Evolutionary conservation across 35 echinoderm and acorn worm genomes (phyloP).

Genomic region (Heliocidaris tuberculata): DNA sequence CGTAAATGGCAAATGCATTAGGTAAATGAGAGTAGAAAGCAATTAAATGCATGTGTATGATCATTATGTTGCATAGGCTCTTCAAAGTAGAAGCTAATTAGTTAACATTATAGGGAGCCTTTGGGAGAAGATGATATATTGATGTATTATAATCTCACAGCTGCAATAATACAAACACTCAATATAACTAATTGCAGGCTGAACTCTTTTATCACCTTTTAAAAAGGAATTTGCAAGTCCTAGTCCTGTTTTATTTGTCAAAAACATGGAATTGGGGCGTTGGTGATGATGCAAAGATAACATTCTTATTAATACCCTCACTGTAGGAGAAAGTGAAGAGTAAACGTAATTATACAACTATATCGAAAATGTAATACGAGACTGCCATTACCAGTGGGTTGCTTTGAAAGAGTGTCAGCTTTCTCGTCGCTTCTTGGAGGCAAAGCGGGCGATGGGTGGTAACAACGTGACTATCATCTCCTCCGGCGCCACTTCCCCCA

Average conservation of each 20-base stretch:
- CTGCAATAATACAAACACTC: no score
- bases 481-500: background rate
- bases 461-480: constrained; percentile 1
- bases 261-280: background rate
- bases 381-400: background rate
- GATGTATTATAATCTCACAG: no score
- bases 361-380: constrained; percentile 1
- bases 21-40: no score
- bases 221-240: background rate
- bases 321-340: background rate
- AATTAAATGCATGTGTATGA: no score
- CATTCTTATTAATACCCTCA: background rate
- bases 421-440: background rate
- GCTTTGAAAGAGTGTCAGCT: constrained; percentile 1
- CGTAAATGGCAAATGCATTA: no score
- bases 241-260: background rate
- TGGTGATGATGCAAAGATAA: background rate
- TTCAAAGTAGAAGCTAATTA: no score
- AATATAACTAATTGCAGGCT: no score
- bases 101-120: no score
- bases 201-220: background rate
- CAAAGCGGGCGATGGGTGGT: background rate
- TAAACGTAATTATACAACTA: constrained; percentile 9
- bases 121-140: no score
- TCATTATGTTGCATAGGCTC: no score